Evolutionary conservation across 2,888 invertebrate genomes (phyloP).

Genomic region (Eristalis arbustorum): DNA sequence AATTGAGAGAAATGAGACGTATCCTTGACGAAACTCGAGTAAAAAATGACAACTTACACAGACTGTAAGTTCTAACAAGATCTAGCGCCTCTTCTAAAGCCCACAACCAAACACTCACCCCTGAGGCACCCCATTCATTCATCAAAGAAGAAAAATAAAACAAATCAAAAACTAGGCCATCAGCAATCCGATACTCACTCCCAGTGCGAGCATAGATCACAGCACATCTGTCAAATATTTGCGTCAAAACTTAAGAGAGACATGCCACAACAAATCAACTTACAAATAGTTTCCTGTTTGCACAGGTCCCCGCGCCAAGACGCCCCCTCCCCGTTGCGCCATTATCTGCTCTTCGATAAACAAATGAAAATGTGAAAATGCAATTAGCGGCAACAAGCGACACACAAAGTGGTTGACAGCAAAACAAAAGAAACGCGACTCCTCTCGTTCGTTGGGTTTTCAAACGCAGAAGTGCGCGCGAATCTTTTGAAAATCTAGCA

Average conservation of each 20-base stretch:
- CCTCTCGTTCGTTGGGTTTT: background rate
- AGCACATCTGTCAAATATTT: background rate
- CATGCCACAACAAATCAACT: background rate
- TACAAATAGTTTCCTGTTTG: background rate
- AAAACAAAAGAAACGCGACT: background rate
- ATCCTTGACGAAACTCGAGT: too few relatives aligned
- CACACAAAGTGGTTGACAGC: background rate
- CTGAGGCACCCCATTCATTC: background rate
- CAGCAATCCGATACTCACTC: background rate
- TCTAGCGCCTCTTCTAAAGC: too few relatives aligned
- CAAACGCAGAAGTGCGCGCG: slow-evolving; percentile 18
- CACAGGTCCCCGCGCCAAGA: background rate
- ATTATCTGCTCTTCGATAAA: background rate
- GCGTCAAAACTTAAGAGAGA: background rate
- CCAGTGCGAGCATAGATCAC: background rate
- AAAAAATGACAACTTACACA: too few relatives aligned
- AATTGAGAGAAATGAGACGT: too few relatives aligned
- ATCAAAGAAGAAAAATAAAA: background rate
- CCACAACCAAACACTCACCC: background rate
- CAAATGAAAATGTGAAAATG: slow-evolving; percentile 15
- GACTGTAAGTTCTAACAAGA: too few relatives aligned
- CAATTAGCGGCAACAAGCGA: slow-evolving; percentile 32
- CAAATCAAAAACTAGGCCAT: background rate
- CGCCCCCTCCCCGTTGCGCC: background rate
- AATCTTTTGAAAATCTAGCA: slow-evolving; percentile 12